A percentile compares a stretch with the other conserved stretches of the same genome.
phyloP scores from a whole-genome alignment of 2,113 vertebrate genomes.

The Bothrops jararaca region DNA sequence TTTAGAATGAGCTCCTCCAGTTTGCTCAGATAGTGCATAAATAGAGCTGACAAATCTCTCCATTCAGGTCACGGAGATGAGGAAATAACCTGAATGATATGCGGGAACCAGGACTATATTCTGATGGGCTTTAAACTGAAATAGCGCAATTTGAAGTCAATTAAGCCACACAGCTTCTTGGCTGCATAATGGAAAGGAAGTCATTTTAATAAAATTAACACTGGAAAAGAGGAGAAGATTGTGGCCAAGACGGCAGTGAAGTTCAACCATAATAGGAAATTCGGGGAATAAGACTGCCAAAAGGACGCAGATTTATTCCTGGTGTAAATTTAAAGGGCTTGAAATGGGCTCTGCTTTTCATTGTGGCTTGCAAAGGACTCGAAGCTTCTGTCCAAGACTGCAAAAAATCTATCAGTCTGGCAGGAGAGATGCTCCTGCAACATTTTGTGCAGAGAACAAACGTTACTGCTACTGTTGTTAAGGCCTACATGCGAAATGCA shows the following conservation, averaged over 20 bases:
- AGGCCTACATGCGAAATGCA: not conserved
- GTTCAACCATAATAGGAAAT: not conserved
- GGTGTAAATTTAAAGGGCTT: not conserved
- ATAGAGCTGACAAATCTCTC: conserved; percentile 47
- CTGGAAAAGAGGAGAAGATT: not conserved
- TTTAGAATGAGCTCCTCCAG: conserved; percentile 33
- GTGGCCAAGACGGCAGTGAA: not conserved
- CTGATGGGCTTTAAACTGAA: conserved; percentile 18
- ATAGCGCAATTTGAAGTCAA: conserved; percentile 30
- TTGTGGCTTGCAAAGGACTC: not conserved
- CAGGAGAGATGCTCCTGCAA: not conserved
- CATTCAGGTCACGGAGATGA: conserved; percentile 38
- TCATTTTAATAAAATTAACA: conserved; percentile 27
- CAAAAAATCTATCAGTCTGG: not conserved
- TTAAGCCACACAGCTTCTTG: conserved; percentile 7
- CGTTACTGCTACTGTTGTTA: not conserved
- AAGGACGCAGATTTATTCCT: not conserved
- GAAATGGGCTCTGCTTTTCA: not conserved
- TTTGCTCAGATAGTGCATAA: conserved; percentile 52
- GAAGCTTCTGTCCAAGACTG: not conserved
- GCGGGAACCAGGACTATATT: conserved; percentile 31
- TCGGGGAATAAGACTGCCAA: not conserved
- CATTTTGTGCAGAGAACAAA: not conserved
- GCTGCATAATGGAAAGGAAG: conserved; percentile 16
- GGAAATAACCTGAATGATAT: conserved; percentile 31